A percentile compares a stretch with the other conserved stretches of the same genome.
Conservation (phyloP, 2,888 invertebrate species). For the Pterostichus madidus region DNA sequence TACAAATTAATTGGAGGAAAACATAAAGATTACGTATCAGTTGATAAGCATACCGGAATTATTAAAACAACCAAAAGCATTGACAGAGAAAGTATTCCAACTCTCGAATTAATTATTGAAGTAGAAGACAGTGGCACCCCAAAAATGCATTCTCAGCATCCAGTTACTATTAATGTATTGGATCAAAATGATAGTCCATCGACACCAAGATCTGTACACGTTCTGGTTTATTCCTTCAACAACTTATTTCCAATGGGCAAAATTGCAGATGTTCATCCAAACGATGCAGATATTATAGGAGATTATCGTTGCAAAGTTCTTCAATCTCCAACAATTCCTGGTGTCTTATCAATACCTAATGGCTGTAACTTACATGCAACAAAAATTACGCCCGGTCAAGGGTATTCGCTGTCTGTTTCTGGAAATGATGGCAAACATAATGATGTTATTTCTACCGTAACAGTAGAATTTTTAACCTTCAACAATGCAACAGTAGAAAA, state of each 20-base stretch:
- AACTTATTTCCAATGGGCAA: constrained; percentile 88
- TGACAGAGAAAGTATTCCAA: constrained; percentile 90
- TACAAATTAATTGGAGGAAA: constrained; percentile 89
- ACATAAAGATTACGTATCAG: constrained; percentile 86
- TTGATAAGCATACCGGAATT: constrained; percentile 90
- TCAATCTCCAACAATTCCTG: constrained; percentile 81
- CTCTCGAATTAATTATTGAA: constrained; percentile 87
- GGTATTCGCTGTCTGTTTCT: constrained; percentile 88
- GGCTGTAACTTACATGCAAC: constrained; percentile 90
- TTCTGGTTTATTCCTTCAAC: constrained; percentile 88
- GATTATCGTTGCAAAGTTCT: constrained; percentile 92
- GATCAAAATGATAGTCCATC: constrained; percentile 97
- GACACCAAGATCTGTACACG: constrained; percentile 88
- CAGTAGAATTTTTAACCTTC: constrained; percentile 89
- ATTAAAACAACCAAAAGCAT: constrained; percentile 88
- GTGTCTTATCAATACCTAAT: constrained; percentile 84
- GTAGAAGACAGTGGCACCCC: constrained; percentile 94
- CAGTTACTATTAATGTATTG: constrained; percentile 86
- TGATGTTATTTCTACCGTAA: constrained; percentile 92
- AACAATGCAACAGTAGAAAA: constrained; percentile 90
- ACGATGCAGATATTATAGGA: constrained; percentile 94
- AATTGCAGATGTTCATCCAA: constrained; percentile 94
- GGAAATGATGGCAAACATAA: constrained; percentile 94
- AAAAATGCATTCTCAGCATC: constrained; percentile 89
- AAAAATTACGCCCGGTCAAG: constrained; percentile 85